Evolutionary conservation across 2,113 vertebrate genomes (phyloP).

Genomic region (Clarias batrachus): DNA sequence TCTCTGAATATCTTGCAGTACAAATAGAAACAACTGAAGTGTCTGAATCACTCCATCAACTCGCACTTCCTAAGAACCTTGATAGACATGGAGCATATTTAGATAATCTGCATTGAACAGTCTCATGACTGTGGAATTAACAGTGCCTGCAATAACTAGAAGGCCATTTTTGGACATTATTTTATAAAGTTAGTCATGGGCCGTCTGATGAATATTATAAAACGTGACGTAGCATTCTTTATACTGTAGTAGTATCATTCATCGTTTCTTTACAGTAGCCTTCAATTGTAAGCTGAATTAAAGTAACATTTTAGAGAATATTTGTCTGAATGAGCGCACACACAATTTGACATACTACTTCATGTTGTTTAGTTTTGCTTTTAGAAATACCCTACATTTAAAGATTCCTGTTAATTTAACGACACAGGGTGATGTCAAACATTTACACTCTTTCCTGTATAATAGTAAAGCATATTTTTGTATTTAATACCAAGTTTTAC

Average conservation of each 20-base stretch:
- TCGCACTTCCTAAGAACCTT: neutral
- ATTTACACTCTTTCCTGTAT: too few species aligned
- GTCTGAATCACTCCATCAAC: neutral
- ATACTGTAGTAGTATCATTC: too few species aligned
- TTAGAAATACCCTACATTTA: neutral
- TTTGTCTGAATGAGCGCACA: neutral
- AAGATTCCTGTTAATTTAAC: neutral
- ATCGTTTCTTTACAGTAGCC: too few species aligned
- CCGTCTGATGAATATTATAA: neutral
- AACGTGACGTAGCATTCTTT: too few species aligned
- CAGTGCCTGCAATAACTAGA: neutral
- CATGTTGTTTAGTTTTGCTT: neutral
- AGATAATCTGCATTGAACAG: neutral
- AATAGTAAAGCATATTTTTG: too few species aligned
- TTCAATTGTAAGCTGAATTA: neutral
- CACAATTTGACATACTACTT: neutral
- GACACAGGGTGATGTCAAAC: too few species aligned
- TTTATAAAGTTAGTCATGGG: neutral
- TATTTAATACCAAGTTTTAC: too few species aligned
- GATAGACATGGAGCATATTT: neutral
- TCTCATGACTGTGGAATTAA: neutral
- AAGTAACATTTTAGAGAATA: neutral
- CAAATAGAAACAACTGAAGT: neutral
- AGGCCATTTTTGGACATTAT: neutral
- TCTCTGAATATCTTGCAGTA: neutral